Base-by-base conservation (phyloP, 2,113 vertebrate species). In the Callospermophilus lateralis region DNA sequence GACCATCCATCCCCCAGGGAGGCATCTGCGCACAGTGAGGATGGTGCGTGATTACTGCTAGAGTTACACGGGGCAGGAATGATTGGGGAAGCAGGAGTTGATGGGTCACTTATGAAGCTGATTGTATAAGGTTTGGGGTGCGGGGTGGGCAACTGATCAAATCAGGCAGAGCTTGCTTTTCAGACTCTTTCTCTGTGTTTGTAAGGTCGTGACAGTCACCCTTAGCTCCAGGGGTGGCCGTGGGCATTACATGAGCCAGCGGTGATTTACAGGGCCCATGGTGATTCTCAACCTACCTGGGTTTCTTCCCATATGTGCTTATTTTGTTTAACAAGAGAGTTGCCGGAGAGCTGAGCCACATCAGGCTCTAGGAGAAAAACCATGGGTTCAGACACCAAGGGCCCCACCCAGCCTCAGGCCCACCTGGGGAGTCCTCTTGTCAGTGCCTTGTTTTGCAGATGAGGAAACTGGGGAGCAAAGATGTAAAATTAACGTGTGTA, bases 11-110 rank as follows among this genome's bases (percentile, higher is more conserved):
- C 94, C 92, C 86, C 30, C 58, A 37, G 74, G 72, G 67, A 78
- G 79, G 28, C 63, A 34, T 88, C 74, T 86, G 93, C 63, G 53
- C 53, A 61, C 8, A 85, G 4, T 89, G 42, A 34, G 78, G 55
- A 22, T 95, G 90, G 76, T 70, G 77, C 74, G 32, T 89, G 61
- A 95, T 92, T 88, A 26, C 68, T 42, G 65, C 63, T 48, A 19
- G 92, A 65, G 53, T 84, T 70, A 73, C n/a, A 84, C 0, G 34
- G 81, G 26, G 74, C 48, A 68, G 67, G 68, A 91, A 37, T 28
- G 53, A 96, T 30, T 11, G 22, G 73, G 22, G 22, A 81, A 37
- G 28, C 22, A 24, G 45, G n/a, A 51, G 53, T 65, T 83, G 77
- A 84, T 94, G 42, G 1, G 58, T n/a, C 11, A 45, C 65, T 70